Base-by-base conservation (phyloP, 1,140 invertebrate species). In the Drosophila nannoptera region DNA sequence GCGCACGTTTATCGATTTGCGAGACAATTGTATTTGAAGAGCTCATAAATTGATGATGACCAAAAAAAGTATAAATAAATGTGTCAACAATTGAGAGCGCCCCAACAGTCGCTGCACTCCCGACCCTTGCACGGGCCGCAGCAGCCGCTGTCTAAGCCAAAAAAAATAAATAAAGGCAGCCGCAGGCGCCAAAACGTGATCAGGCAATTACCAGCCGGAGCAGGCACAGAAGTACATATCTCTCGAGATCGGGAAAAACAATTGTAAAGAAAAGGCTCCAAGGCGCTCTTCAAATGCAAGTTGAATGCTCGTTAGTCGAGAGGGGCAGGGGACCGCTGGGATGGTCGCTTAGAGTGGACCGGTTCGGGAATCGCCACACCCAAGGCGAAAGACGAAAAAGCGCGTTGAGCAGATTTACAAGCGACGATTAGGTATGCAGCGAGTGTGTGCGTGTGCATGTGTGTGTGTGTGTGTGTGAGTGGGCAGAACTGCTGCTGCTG, bases 371-470 rank as follows among this genome's bases (percentile, higher is more conserved):
- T 52, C 58, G 46, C 77, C 72, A 67, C 69, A 75, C 64, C 69
- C 60, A 66, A 83, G 69, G 70, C 80, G 80, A 84, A 76, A 84
- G 69, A 73, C 80, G 80, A 84, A 76, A 84, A 84, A 80, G 76
- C 80, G 76, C 80, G 80, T 84, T 68, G 59, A 71, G 66, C 55
- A 84, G 68, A 70, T 70, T 86, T 86, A 77, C 73, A 68, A 71
- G 74, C 73, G 59, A 52, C 70, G 76, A 80, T 84, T 84, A 84
- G 69, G 63, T 63, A 31, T 53, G 38, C 40, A 40, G 9, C 12
- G 9, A 5, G 22, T 46, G 5, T 52, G 16, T 45, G 16, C n/a
- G n/a, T n/a, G n/a, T n/a, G n/a, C n/a, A n/a, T n/a, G n/a, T n/a
- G n/a, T 42, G 16, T 35, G 14, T 53, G 40, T 53, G 36, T 61